These are phyloP conservation scores for Falco novaeseelandiae DNA, from an alignment of 2,797 vertebrate species.

Conservation along the genomic window DNA sequence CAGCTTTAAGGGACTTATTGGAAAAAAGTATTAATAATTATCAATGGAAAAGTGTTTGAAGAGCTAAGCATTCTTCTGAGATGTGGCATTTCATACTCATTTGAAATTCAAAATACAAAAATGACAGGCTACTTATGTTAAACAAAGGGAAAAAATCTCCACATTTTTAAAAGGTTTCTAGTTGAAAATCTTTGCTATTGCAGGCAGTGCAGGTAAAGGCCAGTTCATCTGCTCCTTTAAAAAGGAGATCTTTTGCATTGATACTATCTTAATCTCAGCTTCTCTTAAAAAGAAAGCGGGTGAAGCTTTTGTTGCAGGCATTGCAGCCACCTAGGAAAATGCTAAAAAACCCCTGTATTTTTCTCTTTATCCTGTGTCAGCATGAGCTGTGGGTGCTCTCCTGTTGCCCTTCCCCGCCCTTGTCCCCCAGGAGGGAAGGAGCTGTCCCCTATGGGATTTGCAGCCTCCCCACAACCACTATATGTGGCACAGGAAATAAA, in stretches of 20 bases:
- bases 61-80: neutral
- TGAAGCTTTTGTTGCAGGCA: neutral
- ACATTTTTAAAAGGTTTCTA: neutral
- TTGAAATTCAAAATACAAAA: neutral
- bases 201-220: neutral
- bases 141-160: neutral
- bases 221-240: neutral
- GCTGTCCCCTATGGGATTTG: neutral
- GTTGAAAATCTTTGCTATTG: neutral
- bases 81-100: neutral
- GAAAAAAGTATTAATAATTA: neutral
- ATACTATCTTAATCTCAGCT: neutral
- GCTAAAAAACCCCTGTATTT: neutral
- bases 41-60: neutral
- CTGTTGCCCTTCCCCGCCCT: neutral
- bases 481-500: neutral
- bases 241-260: neutral
- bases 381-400: neutral
- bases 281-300: neutral
- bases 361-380: neutral
- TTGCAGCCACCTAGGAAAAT: neutral
- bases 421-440: accelerated
- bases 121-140: neutral
- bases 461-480: neutral
- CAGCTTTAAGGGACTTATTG: neutral